phyloP scores from a whole-genome alignment of 2,797 vertebrate species.

The Microchirus variegatus region DNA sequence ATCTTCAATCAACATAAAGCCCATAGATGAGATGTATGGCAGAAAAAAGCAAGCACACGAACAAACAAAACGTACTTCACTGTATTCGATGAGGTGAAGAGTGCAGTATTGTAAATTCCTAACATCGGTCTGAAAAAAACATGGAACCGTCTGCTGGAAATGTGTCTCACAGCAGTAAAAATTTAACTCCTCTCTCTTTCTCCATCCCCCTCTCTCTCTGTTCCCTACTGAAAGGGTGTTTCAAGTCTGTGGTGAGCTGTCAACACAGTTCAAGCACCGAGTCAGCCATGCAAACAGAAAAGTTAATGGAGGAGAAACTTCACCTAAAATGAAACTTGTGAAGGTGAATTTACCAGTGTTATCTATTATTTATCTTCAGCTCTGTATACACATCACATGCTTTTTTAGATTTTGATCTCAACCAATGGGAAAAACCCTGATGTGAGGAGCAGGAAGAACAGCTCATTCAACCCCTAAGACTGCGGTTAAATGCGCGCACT shows the following conservation, averaged over 20 bases:
- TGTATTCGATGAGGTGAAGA: neutral
- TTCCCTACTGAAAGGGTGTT: conserved; percentile 25
- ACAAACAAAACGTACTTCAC: neutral
- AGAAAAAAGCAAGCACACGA: conserved; percentile 17
- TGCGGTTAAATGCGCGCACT: conserved; percentile 2
- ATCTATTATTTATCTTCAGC: conserved; percentile 51
- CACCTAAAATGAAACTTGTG: conserved; percentile 21
- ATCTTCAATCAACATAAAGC: conserved; percentile 19
- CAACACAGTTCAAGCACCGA: conserved; percentile 28
- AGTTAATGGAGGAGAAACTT: conserved; percentile 22
- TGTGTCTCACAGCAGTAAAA: conserved; percentile 27
- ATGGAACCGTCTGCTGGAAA: conserved; percentile 15
- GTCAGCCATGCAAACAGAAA: conserved; percentile 42
- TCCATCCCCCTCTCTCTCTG: neutral
- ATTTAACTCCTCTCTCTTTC: conserved; percentile 27
- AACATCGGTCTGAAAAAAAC: conserved; percentile 13
- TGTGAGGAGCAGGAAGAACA: neutral
- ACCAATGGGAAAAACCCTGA: conserved; percentile 21
- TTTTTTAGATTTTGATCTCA: conserved; percentile 18
- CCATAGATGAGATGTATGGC: neutral
- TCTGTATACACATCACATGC: conserved; percentile 18
- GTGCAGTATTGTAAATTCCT: conserved; percentile 5
- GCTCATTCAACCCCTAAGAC: conserved; percentile 1
- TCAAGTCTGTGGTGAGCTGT: conserved; percentile 33
- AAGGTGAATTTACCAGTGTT: conserved; percentile 42